Conservation (phyloP, 1,140 invertebrate species). For the Plectrocnemia conspersa region DNA sequence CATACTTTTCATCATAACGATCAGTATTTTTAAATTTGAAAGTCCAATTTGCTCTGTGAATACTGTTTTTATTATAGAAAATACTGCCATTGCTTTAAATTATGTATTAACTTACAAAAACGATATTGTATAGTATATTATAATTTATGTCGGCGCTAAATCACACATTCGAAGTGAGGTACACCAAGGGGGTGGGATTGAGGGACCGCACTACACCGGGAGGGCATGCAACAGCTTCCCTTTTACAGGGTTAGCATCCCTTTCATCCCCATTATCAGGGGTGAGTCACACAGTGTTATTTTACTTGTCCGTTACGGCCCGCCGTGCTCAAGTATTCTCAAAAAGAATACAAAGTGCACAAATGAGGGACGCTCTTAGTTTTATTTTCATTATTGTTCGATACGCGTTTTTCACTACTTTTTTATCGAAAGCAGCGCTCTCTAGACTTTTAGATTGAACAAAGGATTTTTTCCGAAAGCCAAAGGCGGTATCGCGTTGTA, state of each 20-base stretch:
- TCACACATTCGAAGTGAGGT: too few relatives aligned
- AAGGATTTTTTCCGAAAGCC: too few relatives aligned
- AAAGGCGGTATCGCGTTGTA: constrained; percentile 31
- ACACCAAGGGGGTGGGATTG: too few relatives aligned
- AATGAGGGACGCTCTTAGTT: background rate
- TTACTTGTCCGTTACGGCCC: constrained; percentile 28
- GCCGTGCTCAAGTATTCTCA: constrained; percentile 31
- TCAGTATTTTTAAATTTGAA: too few relatives aligned
- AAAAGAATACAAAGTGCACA: constrained; percentile 29
- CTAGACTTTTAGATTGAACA: constrained; percentile 7
- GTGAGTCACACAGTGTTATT: constrained; percentile 29
- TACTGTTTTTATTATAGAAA: too few relatives aligned
- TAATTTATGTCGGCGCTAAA: too few relatives aligned
- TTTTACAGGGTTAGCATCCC: constrained; percentile 10
- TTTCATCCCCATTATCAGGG: constrained; percentile 11
- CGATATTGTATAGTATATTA: too few relatives aligned
- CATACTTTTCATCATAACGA: too few relatives aligned
- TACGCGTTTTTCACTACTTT: background rate
- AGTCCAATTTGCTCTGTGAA: too few relatives aligned
- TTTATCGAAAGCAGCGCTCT: background rate
- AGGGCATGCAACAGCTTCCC: constrained; percentile 31
- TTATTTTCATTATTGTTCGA: background rate
- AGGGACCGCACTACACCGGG: too few relatives aligned
- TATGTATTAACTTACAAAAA: too few relatives aligned
- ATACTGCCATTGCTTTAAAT: too few relatives aligned